Conservation (phyloP, 2,113 vertebrate species). For the Isurus oxyrinchus region DNA sequence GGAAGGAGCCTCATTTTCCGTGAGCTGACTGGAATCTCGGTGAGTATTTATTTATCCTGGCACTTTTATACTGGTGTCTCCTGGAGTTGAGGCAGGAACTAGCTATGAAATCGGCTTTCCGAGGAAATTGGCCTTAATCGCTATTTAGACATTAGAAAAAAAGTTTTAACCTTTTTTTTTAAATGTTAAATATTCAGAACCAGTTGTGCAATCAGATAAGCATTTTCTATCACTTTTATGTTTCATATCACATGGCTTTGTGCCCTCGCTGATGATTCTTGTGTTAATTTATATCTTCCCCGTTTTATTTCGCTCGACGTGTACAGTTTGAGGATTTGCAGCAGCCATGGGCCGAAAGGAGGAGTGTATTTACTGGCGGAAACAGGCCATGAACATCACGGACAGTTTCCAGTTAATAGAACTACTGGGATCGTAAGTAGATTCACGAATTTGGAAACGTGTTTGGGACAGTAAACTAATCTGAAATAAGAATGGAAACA, state of each 20-base stretch:
- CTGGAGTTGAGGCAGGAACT: neutral
- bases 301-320: neutral
- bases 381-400: neutral
- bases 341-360: neutral
- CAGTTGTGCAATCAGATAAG: too few relatives aligned
- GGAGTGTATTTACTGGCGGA: neutral
- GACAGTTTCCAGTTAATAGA: slow-evolving; percentile 3
- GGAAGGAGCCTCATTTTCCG: neutral
- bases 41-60: neutral
- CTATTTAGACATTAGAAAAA: neutral
- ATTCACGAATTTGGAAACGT: neutral
- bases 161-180: neutral
- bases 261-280: neutral
- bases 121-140: neutral
- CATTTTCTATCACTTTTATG: neutral
- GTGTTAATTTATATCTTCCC: neutral
- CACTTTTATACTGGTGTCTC: neutral
- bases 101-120: neutral
- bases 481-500: neutral
- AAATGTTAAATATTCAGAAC: neutral
- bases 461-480: neutral
- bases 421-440: neutral
- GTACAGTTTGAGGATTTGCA: neutral
- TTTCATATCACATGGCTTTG: neutral
- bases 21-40: too few relatives aligned